These are phyloP conservation scores for Leucoraja erinaceus DNA, from an alignment of 2,113 vertebrate genomes.

Conservation along the genomic window DNA sequence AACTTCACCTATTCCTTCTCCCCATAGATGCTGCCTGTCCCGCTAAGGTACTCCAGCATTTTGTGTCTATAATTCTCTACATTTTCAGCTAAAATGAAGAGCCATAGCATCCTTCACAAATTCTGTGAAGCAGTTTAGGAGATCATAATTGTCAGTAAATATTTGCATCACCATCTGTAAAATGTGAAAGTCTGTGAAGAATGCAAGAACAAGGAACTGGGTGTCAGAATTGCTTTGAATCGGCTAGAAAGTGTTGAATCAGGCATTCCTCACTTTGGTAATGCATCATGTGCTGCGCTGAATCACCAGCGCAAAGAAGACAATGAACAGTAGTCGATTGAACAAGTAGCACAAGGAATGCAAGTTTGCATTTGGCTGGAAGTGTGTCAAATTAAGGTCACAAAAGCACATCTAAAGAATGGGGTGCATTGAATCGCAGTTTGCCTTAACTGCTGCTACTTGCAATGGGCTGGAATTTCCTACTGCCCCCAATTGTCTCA, in stretches of 20 bases:
- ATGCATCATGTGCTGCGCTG: neutral
- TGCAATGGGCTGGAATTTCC: no score
- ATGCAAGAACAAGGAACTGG: neutral
- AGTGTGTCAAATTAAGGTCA: neutral
- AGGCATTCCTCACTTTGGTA: neutral
- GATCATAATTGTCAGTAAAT: no score
- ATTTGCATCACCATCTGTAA: no score
- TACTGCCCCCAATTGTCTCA: no score
- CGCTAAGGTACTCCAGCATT: no score
- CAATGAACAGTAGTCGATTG: neutral
- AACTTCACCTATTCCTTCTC: no score
- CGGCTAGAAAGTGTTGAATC: neutral
- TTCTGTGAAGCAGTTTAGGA: no score
- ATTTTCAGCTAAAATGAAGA: no score
- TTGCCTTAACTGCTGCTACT: no score
- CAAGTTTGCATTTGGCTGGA: neutral
- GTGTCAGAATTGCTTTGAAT: neutral
- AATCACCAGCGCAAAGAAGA: neutral
- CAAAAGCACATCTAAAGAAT: neutral
- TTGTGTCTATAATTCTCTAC: no score
- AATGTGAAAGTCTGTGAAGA: neutral
- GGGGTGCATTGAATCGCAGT: neutral
- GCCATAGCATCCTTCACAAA: no score
- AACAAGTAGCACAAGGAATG: neutral
- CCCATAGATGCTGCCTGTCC: no score